Conservation (phyloP, 2,888 invertebrate genomes). For the Drosophila leonis region DNA sequence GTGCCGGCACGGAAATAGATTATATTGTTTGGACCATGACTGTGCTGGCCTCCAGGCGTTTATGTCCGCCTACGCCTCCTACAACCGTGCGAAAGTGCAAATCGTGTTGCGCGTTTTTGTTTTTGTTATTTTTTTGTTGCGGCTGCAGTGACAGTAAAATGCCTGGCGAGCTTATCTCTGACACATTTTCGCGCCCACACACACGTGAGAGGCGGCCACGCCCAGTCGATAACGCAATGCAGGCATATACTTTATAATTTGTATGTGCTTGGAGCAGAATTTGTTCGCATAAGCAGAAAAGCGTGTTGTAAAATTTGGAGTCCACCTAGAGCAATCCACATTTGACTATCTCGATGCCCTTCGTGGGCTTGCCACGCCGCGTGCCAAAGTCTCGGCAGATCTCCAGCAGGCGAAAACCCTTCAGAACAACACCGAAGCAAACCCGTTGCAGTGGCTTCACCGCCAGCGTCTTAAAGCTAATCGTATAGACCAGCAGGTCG, state of each 20-base stretch:
- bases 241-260: constrained; percentile 70
- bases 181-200: constrained; percentile 51
- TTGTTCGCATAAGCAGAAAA: constrained; percentile 45
- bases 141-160: constrained; percentile 61
- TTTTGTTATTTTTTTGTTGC: background rate
- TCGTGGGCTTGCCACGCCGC: constrained; percentile 75
- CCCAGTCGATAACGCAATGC: constrained; percentile 62
- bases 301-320: constrained; percentile 37
- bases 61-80: constrained; percentile 16
- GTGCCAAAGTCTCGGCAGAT: constrained; percentile 76
- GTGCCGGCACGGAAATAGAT: constrained; percentile 70
- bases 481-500: constrained; percentile 73
- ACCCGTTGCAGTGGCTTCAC: constrained; percentile 70
- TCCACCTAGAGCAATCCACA: constrained; percentile 28
- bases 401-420: constrained; percentile 71
- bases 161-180: constrained; percentile 73
- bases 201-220: constrained; percentile 34
- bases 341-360: constrained; percentile 57
- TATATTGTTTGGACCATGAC: constrained; percentile 74
- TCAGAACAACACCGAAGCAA: constrained; percentile 76
- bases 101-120: constrained; percentile 47
- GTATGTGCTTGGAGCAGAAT: constrained; percentile 37
- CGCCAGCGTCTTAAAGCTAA: constrained; percentile 80
- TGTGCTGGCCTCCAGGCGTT: constrained; percentile 67
- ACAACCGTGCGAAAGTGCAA: constrained; percentile 62